phyloP scores from a whole-genome alignment of 1,140 invertebrate genomes.

The Drosophila lini region DNA sequence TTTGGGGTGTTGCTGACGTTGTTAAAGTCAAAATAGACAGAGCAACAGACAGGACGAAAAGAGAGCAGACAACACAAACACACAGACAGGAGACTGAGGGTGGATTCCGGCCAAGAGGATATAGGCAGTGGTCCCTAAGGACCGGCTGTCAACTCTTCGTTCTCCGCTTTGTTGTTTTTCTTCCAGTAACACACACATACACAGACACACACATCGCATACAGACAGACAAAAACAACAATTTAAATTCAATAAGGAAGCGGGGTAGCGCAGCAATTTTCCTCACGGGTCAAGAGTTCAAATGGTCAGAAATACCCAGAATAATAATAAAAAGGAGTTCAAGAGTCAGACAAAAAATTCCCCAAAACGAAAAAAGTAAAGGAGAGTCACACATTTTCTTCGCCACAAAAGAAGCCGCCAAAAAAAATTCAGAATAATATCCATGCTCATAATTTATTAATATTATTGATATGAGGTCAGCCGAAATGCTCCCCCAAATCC shows the following conservation, averaged over 20 bases:
- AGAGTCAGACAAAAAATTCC: conserved; percentile 23
- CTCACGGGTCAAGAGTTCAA: conserved; percentile 47
- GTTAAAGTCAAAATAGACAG: conserved; percentile 78
- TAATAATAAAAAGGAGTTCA: conserved; percentile 41
- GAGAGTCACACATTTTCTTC: conserved; percentile 39
- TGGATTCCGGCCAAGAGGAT: conserved; percentile 45
- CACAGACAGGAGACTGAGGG: conserved; percentile 41
- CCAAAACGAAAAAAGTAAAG: neutral
- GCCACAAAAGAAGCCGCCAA: conserved; percentile 32
- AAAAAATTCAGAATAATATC: conserved; percentile 24
- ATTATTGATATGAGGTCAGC: conserved; percentile 62
- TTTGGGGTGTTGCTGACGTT: conserved; percentile 76
- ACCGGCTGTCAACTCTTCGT: conserved; percentile 37
- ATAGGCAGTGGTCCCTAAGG: conserved; percentile 30
- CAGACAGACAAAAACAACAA: conserved; percentile 49
- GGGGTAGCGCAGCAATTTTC: conserved; percentile 5
- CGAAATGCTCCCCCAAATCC: conserved; percentile 4
- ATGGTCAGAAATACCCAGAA: conserved; percentile 38
- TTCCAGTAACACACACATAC: conserved; percentile 2
- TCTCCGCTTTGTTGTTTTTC: conserved; percentile 12
- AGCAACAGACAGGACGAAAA: conserved; percentile 48
- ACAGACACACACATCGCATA: neutral
- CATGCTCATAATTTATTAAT: conserved; percentile 72
- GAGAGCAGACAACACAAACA: conserved; percentile 18
- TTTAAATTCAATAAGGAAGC: conserved; percentile 69